phyloP scores from a whole-genome alignment of 2,888 invertebrate genomes.

The Axea sp. region DNA sequence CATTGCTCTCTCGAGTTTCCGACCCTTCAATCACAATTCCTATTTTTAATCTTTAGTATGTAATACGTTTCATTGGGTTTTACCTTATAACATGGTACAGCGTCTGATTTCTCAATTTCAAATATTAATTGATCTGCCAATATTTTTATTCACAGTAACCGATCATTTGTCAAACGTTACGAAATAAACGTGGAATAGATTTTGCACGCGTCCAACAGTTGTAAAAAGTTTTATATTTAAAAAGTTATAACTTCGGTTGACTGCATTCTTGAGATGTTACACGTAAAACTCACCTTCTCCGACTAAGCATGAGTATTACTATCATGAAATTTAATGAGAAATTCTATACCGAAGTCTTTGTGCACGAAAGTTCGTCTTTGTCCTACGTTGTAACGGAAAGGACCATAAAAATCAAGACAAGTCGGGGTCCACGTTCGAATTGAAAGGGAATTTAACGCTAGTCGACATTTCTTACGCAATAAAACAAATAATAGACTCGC shows the following conservation, averaged over 20 bases:
- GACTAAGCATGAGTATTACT: not conserved
- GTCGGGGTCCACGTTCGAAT: constrained; percentile 35
- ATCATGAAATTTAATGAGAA: constrained; percentile 22
- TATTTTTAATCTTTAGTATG: constrained; percentile 47
- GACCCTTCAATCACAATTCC: constrained; percentile 20
- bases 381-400: constrained; percentile 8
- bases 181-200: no score
- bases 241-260: no score
- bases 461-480: constrained; percentile 47
- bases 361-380: constrained; percentile 22
- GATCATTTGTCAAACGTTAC: no score
- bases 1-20: constrained; percentile 43
- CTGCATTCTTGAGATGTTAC: no score
- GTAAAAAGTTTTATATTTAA: no score
- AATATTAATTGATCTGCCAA: no score
- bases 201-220: no score
- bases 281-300: not conserved
- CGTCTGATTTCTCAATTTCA: constrained; percentile 28
- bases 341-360: constrained; percentile 15
- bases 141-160: no score
- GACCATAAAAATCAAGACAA: constrained; percentile 29
- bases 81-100: not conserved
- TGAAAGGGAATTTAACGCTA: constrained; percentile 53
- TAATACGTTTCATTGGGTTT: constrained; percentile 14
- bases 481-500: constrained; percentile 55